phyloP scores from a whole-genome alignment of 2,113 vertebrate species.

The Columbina picui region DNA sequence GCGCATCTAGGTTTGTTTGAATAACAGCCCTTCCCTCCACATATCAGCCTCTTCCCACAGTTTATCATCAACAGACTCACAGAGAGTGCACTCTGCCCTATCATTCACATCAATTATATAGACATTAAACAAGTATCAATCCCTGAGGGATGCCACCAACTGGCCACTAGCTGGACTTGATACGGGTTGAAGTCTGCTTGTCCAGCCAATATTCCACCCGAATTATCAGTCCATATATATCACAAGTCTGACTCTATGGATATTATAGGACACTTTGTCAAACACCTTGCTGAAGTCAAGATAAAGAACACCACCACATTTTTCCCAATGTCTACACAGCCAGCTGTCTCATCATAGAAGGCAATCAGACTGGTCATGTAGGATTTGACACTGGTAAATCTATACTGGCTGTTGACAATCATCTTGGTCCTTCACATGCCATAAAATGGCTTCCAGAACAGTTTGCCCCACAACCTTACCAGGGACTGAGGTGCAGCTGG shows the following conservation, averaged over 20 bases:
- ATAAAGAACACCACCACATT: not conserved
- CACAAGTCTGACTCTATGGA: not conserved
- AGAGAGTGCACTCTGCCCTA: not conserved
- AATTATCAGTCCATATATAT: not conserved
- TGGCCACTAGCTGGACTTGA: not conserved
- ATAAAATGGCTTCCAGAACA: not conserved
- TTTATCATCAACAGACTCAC: not conserved
- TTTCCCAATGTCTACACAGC: not conserved
- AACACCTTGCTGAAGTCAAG: not conserved
- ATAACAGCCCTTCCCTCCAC: not conserved
- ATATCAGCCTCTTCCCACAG: not conserved
- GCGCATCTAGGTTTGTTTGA: not conserved
- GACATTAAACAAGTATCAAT: not conserved
- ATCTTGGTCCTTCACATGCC: not conserved
- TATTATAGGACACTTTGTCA: not conserved
- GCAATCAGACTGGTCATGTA: not conserved
- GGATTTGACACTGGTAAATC: not conserved
- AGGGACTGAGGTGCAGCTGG: not conserved
- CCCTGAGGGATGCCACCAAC: not conserved
- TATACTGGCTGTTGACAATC: rapidly evolving
- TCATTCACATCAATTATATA: not conserved
- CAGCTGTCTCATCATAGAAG: not conserved
- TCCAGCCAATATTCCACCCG: not conserved
- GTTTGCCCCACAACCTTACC: not conserved
- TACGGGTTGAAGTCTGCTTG: not conserved